A percentile compares a stretch with the other conserved stretches of the same genome.
Conservation (phyloP, 2,113 vertebrate species). For the Lycaon pictus region DNA sequence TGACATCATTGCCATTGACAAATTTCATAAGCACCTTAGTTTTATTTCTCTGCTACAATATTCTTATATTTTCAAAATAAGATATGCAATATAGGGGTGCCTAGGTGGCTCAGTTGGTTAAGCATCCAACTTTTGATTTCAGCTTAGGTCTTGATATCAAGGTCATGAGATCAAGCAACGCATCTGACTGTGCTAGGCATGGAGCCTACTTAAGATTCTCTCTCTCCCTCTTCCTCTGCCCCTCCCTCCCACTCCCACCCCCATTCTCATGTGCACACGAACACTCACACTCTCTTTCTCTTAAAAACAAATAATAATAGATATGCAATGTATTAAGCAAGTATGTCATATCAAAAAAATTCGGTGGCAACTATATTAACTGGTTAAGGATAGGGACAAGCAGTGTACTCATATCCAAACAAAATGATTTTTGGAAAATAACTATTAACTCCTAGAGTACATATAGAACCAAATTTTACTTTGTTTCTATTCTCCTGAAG, state of each 20-base stretch:
- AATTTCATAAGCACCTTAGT: neutral
- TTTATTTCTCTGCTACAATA: neutral
- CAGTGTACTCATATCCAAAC: neutral
- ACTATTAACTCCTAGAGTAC: neutral
- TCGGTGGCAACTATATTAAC: neutral
- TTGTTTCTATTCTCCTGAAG: conserved; percentile 56
- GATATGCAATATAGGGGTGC: neutral
- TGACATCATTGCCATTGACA: neutral
- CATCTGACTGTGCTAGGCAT: neutral
- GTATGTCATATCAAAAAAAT: neutral
- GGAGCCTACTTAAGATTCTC: neutral
- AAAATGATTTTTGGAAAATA: conserved; percentile 52
- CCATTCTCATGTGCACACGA: neutral
- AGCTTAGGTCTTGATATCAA: neutral
- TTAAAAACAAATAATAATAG: neutral
- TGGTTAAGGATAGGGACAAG: neutral
- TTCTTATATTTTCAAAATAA: conserved; percentile 15
- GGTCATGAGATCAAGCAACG: neutral
- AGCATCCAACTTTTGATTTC: neutral
- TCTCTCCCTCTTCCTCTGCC: neutral
- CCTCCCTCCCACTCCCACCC: neutral
- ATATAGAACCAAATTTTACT: conserved; percentile 28
- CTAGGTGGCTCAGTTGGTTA: neutral
- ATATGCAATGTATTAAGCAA: neutral
- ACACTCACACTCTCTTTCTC: neutral